Base-by-base conservation (phyloP, 1,140 invertebrate genomes). In the Pollicipes pollicipes region DNA sequence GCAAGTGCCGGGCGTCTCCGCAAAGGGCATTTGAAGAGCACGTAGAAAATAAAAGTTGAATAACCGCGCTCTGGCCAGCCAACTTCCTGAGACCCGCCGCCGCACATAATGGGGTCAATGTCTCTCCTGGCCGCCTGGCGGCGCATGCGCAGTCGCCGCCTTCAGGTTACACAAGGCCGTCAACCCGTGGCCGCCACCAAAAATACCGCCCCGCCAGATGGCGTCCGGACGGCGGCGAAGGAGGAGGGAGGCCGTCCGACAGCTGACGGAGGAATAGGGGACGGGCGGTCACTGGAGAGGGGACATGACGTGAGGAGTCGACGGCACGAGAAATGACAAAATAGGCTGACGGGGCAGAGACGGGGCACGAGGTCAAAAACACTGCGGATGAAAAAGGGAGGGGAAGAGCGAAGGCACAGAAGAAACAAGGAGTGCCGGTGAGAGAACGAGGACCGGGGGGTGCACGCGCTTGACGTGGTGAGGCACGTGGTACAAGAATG, bases 31-130 rank as follows among this genome's bases (percentile, higher is more conserved):
- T 58, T 58, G 45, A 58, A 58, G 45, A 58, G 45, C 45, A 58
- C 45, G 45, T 58, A 58, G 45, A 58, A 58, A 58, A 58, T 58
- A 58, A 58, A 58, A 58, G 45, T 58, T 58, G 45, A 58, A 58
- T 58, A 58, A 58, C 45, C 45, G 45, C 45, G 45, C 45, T 10
- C 2, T 24, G 45, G 45, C 24, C 45, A 21, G 10, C 32, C 32
- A 2, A 58, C 45, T 58, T 58, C 45, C 45, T 58, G 10, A 58
- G 45, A 17, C 45, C n/a, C n/a, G n/a, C n/a, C 13, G 45, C 21
- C 2, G 10, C 45, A 58, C 17, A 58, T 58, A 58, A 58, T 58
- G 45, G 45, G 45, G 45, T 58, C 45, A 58, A 58, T 58, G 45
- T 58, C 45, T 58, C 45, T 58, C 45, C 2, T 21, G 21, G 45